These are phyloP conservation scores for Candidula unifasciata DNA, from an alignment of 2,888 invertebrate species.

Conservation along the genomic window DNA sequence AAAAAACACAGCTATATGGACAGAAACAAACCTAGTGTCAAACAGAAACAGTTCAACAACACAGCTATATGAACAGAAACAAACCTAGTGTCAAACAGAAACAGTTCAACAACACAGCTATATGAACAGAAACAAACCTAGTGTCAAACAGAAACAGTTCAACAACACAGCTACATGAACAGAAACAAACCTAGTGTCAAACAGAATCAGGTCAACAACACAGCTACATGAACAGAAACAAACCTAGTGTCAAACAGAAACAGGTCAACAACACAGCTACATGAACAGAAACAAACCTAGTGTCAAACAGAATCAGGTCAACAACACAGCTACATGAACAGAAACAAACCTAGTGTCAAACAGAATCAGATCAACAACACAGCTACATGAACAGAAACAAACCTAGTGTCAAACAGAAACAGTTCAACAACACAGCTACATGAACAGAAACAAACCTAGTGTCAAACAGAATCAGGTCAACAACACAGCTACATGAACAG, in stretches of 20 bases:
- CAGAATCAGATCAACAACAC: background rate
- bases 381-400: background rate
- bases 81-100: background rate
- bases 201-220: background rate
- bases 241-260: background rate
- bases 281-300: background rate
- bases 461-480: background rate
- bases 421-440: no score
- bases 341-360: background rate
- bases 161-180: background rate
- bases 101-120: background rate
- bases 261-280: background rate
- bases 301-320: background rate
- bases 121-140: background rate
- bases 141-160: background rate
- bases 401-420: no score
- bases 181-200: background rate
- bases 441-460: background rate
- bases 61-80: background rate
- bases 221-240: background rate
- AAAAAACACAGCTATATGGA: no score
- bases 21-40: background rate
- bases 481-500: background rate
- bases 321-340: background rate
- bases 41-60: background rate